Evolutionary conservation across 2,888 invertebrate genomes (phyloP).

Genomic region (Caenorhabditis sp.): DNA sequence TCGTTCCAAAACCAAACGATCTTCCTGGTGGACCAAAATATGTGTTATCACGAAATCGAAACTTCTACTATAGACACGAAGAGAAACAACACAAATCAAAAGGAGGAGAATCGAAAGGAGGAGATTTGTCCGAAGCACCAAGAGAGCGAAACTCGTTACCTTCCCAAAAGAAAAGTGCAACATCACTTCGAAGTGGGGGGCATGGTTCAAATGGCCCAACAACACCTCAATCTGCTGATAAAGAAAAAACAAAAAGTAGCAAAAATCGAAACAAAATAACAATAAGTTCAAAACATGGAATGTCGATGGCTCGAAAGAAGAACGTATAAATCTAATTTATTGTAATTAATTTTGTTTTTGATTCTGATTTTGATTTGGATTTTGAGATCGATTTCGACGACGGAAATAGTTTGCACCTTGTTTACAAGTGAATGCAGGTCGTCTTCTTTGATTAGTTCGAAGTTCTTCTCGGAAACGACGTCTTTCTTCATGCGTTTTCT

Average conservation of each 20-base stretch:
- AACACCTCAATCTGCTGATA: no score
- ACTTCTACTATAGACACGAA: conserved; percentile 7
- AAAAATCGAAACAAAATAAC: neutral
- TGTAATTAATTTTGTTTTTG: no score
- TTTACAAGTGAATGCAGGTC: conserved; percentile 35
- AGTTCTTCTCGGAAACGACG: conserved; percentile 83
- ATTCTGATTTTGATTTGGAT: neutral
- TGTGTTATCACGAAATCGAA: neutral
- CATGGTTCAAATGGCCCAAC: no score
- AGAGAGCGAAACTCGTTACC: neutral
- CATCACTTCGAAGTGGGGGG: neutral
- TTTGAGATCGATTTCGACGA: neutral
- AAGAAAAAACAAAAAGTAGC: neutral
- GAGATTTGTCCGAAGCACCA: neutral
- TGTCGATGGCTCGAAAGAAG: no score
- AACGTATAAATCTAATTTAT: neutral
- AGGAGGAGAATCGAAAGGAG: neutral
- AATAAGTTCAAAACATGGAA: neutral
- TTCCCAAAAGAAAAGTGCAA: neutral
- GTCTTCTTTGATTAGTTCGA: conserved; percentile 72
- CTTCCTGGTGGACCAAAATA: conserved; percentile 20
- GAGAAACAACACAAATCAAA: neutral
- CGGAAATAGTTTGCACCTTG: conserved; percentile 48
- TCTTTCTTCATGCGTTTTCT: conserved; percentile 87
- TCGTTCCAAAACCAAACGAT: conserved; percentile 19